Evolutionary conservation across 2,888 invertebrate genomes (phyloP).

Genomic region (Xanthorhoe spadicearia): DNA sequence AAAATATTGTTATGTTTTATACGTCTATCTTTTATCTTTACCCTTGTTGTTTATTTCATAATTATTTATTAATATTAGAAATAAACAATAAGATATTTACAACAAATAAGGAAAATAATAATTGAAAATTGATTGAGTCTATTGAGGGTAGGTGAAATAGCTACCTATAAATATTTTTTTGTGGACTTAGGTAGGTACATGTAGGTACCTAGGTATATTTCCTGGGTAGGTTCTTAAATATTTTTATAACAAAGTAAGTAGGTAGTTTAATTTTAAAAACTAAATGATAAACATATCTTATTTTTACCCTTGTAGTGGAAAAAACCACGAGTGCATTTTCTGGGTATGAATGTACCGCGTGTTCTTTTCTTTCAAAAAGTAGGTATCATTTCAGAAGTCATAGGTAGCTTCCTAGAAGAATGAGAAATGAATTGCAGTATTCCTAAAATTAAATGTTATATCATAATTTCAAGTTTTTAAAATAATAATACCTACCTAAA

Average conservation of each 20-base stretch:
- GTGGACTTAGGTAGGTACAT: too few species aligned
- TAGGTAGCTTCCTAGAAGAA: neutral
- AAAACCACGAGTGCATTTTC: neutral
- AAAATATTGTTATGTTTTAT: slow-evolving; percentile 4
- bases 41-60: neutral
- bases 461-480: too few species aligned
- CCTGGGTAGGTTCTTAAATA: too few species aligned
- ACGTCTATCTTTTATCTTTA: neutral
- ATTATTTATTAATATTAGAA: too few species aligned
- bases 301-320: neutral
- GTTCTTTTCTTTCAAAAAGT: too few species aligned
- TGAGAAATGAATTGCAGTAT: too few species aligned
- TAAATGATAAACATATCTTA: slow-evolving; percentile 4
- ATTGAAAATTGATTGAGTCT: slow-evolving; percentile 1
- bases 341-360: neutral
- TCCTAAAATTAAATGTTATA: too few species aligned
- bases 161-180: neutral
- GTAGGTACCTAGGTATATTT: neutral
- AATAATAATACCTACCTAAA: too few species aligned
- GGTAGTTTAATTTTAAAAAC: too few species aligned
- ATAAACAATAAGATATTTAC: too few species aligned
- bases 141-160: neutral
- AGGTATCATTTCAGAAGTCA: too few species aligned
- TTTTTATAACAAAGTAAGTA: too few species aligned
- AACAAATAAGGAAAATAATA: slow-evolving; percentile 9